Conservation (phyloP, 2,888 invertebrate genomes). For the Carpatolechia fugitivella region DNA sequence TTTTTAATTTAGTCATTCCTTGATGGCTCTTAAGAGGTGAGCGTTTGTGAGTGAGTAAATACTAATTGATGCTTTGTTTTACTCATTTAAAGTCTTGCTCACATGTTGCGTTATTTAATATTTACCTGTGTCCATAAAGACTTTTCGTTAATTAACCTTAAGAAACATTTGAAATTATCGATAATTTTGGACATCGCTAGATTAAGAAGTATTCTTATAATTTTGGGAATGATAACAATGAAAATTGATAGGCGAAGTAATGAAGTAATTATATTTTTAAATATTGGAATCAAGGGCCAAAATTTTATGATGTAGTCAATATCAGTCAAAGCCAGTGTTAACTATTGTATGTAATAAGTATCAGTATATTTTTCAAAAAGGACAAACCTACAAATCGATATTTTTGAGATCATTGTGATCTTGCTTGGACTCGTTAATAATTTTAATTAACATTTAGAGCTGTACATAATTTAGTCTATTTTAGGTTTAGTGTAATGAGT, state of each 20-base stretch:
- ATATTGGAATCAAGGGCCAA: slow-evolving; percentile 72
- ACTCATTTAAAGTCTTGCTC: slow-evolving; percentile 55
- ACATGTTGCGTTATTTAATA: slow-evolving; percentile 65
- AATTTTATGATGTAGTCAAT: slow-evolving; percentile 71
- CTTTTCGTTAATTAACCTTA: slow-evolving; percentile 21
- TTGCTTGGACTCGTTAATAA: slow-evolving; percentile 32
- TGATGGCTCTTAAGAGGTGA: slow-evolving; percentile 33
- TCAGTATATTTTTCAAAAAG: slow-evolving; percentile 24
- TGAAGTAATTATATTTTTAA: slow-evolving; percentile 43
- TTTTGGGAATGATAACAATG: slow-evolving; percentile 43
- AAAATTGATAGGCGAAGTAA: slow-evolving; percentile 31
- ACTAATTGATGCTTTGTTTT: slow-evolving; percentile 31
- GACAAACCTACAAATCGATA: slow-evolving; percentile 11
- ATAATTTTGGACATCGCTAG: slow-evolving; percentile 34
- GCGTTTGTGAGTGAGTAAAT: slow-evolving; percentile 34
- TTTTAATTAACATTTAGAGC: slow-evolving; percentile 30
- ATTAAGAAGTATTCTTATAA: slow-evolving; percentile 45
- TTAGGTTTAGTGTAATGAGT: slow-evolving; percentile 45
- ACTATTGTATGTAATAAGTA: slow-evolving; percentile 27
- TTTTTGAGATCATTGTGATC: slow-evolving; percentile 29
- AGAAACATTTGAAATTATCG: slow-evolving; percentile 18
- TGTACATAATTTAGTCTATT: slow-evolving; percentile 33
- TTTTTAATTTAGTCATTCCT: slow-evolving; percentile 49
- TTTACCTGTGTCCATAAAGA: slow-evolving; percentile 11
- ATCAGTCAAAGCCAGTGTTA: slow-evolving; percentile 57